These are phyloP conservation scores for Oryzias woworae DNA, from an alignment of 2,113 vertebrate species.

Conservation along the genomic window DNA sequence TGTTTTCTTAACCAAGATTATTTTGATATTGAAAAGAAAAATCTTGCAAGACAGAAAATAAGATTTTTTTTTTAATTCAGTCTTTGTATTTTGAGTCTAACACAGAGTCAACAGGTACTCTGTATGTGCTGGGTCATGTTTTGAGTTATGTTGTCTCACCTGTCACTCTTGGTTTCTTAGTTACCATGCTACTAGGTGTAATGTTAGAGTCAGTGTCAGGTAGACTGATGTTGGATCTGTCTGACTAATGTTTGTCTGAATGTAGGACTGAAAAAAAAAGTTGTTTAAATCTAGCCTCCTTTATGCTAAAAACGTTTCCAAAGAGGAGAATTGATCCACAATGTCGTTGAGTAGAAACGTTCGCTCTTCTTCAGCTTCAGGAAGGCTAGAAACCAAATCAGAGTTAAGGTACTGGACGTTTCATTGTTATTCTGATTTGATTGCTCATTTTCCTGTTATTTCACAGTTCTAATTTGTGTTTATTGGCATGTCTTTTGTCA, in stretches of 20 bases:
- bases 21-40: too few species aligned
- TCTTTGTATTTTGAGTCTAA: too few species aligned
- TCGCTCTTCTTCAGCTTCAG: constrained; percentile 73
- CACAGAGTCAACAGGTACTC: not conserved
- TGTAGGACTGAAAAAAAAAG: constrained; percentile 5
- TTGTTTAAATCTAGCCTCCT: constrained; percentile 9
- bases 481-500: too few species aligned
- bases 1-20: too few species aligned
- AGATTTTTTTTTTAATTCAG: not conserved
- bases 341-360: constrained; percentile 62
- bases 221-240: constrained; percentile 48
- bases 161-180: constrained; percentile 60
- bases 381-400: constrained; percentile 73
- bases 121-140: constrained; percentile 4
- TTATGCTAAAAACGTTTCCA: not conserved
- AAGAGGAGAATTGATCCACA: constrained; percentile 6
- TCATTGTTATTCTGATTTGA: constrained; percentile 2
- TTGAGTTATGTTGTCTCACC: constrained; percentile 28
- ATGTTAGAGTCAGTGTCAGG: constrained; percentile 60
- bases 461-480: not conserved
- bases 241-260: constrained; percentile 19
- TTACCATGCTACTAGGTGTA: constrained; percentile 63
- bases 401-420: constrained; percentile 71
- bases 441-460: not conserved
- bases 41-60: too few species aligned